Conservation (phyloP, 2,888 invertebrate species). For the Drosophila infuscata region DNA sequence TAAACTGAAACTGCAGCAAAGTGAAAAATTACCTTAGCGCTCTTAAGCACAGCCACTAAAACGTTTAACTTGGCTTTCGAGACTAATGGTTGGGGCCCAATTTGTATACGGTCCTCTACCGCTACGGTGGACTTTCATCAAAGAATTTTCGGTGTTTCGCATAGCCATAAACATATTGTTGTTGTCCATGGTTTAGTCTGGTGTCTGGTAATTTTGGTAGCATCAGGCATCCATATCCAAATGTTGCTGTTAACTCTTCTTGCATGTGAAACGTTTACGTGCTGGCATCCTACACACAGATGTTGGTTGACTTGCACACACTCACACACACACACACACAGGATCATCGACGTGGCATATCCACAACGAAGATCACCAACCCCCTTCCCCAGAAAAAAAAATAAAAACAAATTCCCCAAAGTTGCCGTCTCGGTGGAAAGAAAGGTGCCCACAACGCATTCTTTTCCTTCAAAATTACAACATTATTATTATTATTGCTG, state of each 20-base stretch:
- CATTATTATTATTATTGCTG: constrained; percentile 75
- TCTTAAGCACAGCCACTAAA: constrained; percentile 79
- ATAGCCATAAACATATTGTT: constrained; percentile 68
- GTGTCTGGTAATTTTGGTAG: constrained; percentile 56
- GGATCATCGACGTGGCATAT: constrained; percentile 25
- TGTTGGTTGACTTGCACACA: constrained; percentile 37
- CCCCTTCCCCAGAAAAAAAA: not conserved
- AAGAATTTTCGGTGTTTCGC: constrained; percentile 74
- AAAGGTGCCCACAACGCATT: constrained; percentile 66
- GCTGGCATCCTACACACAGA: constrained; percentile 66
- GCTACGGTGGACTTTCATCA: constrained; percentile 66
- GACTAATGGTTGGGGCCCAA: constrained; percentile 76
- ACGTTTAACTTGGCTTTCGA: constrained; percentile 74
- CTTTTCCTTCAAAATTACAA: constrained; percentile 72
- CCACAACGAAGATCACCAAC: not conserved
- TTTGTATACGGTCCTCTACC: constrained; percentile 66
- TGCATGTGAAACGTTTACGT: constrained; percentile 78
- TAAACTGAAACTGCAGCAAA: constrained; percentile 73
- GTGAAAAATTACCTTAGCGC: constrained; percentile 75
- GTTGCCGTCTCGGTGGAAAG: constrained; percentile 30
- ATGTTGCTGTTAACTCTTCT: constrained; percentile 56
- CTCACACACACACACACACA: not conserved
- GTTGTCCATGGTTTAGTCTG: not conserved
- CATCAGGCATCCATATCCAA: constrained; percentile 43
- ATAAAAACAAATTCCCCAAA: constrained; percentile 9